Conservation (phyloP, 2,797 vertebrate species). For the Pseudomugil gertrudae region DNA sequence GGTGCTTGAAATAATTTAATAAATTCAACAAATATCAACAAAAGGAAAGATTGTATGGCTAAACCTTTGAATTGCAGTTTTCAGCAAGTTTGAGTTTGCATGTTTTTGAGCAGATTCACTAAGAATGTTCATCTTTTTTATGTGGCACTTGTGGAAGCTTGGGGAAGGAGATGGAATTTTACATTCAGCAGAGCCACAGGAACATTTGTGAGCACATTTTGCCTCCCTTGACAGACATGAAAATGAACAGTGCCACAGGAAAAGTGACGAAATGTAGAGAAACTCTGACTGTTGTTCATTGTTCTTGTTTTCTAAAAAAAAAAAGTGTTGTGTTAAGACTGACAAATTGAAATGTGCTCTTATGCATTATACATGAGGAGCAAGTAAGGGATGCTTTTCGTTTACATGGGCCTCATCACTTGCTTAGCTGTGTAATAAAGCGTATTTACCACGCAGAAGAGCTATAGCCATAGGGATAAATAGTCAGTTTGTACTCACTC, state of each 20-base stretch:
- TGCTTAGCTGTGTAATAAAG: constrained; percentile 34
- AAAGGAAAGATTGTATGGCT: background rate
- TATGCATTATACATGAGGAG: constrained; percentile 54
- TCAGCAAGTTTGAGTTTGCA: background rate
- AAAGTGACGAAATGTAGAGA: constrained; percentile 71
- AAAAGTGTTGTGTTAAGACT: constrained; percentile 23
- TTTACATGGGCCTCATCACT: constrained; percentile 31
- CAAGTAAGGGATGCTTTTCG: constrained; percentile 7
- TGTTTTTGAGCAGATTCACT: too few relatives aligned
- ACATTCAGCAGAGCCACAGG: constrained; percentile 9
- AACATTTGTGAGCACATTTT: constrained; percentile 20
- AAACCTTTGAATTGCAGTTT: background rate
- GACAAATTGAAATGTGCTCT: constrained; percentile 27
- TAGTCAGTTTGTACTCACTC: constrained; percentile 21
- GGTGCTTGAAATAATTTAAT: background rate
- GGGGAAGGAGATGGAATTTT: constrained; percentile 20
- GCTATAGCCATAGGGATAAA: constrained; percentile 31
- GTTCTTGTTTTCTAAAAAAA: constrained; percentile 50
- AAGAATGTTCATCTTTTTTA: background rate
- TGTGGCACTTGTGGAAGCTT: constrained; percentile 11
- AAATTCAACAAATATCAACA: background rate
- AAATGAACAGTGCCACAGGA: constrained; percentile 37
- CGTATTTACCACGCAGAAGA: constrained; percentile 27
- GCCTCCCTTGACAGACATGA: constrained; percentile 43
- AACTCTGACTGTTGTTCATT: constrained; percentile 48